Evolutionary conservation across 1,140 invertebrate genomes (phyloP).

Genomic region (Solenopsis invicta): DNA sequence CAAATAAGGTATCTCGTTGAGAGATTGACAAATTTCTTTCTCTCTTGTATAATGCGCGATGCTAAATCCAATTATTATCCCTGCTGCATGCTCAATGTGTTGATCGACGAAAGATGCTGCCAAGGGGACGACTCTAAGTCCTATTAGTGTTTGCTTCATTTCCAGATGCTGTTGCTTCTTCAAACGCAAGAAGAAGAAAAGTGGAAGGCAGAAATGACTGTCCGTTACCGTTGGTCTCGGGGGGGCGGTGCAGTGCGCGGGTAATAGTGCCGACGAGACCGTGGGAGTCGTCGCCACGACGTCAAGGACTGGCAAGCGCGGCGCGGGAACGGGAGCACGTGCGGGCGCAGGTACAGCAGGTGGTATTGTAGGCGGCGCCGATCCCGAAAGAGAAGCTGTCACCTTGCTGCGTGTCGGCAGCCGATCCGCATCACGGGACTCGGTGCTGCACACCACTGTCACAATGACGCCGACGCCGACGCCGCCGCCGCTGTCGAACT

Average conservation of each 20-base stretch:
- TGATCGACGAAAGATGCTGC: conserved; percentile 48
- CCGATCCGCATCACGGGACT: conserved; percentile 90
- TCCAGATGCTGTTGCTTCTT: conserved; percentile 98
- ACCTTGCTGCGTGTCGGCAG: conserved; percentile 90
- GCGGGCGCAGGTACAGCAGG: conserved; percentile 28
- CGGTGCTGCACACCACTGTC: conserved; percentile 87
- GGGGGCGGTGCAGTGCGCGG: conserved; percentile 83
- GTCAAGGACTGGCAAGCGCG: conserved; percentile 67
- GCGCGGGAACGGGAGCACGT: conserved; percentile 16
- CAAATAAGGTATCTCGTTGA: neutral
- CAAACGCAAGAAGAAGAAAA: conserved; percentile 98
- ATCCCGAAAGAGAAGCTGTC: conserved; percentile 90
- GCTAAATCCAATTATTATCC: conserved; percentile 56
- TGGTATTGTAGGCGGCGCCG: conserved; percentile 63
- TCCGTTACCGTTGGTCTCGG: conserved; percentile 83
- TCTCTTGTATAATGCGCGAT: neutral
- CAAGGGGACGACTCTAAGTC: conserved; percentile 84
- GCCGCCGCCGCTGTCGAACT: conserved; percentile 83
- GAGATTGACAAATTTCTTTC: conserved; percentile 34
- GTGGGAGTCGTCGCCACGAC: conserved; percentile 61
- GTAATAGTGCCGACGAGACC: conserved; percentile 79
- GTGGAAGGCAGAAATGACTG: conserved; percentile 93
- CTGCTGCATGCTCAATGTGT: conserved; percentile 79
- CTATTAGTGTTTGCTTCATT: conserved; percentile 88
- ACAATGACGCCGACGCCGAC: conserved; percentile 83